Evolutionary conservation across 1,140 invertebrate genomes (phyloP).

Genomic region (Probaryconus sp.): DNA sequence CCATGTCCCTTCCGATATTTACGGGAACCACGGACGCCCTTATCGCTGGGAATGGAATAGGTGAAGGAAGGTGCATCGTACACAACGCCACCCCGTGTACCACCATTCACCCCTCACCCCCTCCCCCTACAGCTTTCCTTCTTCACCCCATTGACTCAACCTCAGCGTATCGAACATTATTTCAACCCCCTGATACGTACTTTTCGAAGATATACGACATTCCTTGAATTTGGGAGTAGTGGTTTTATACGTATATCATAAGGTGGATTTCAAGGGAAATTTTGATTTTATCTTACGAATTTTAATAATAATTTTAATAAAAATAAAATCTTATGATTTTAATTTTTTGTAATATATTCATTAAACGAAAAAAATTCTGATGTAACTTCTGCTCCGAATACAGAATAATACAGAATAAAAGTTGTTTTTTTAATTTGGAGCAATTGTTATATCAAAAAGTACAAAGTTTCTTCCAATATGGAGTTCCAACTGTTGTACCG

Average conservation of each 20-base stretch:
- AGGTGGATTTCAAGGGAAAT: too few relatives aligned
- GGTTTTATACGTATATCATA: conserved; percentile 7
- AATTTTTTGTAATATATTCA: too few relatives aligned
- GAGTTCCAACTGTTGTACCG: too few relatives aligned
- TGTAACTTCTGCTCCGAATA: too few relatives aligned
- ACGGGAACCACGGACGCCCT: conserved; percentile 57
- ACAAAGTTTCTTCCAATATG: too few relatives aligned
- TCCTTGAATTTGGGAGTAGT: conserved; percentile 25
- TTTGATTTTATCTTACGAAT: too few relatives aligned
- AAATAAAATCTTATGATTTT: too few relatives aligned
- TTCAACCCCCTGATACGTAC: conserved; percentile 46
- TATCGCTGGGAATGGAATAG: conserved; percentile 57
- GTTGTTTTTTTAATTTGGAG: too few relatives aligned
- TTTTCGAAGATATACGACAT: conserved; percentile 33
- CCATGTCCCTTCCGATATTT: conserved; percentile 58
- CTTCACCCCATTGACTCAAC: conserved; percentile 57
- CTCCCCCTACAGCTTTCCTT: conserved; percentile 21
- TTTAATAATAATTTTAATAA: too few relatives aligned
- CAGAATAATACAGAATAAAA: too few relatives aligned
- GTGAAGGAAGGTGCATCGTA: conserved; percentile 56
- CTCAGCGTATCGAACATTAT: conserved; percentile 60
- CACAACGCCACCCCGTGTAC: conserved; percentile 39
- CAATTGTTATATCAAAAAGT: too few relatives aligned
- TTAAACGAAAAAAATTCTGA: too few relatives aligned
- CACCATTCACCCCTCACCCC: neutral